phyloP scores from a whole-genome alignment of 1,140 invertebrate genomes.

The Frieseomelitta varia region DNA sequence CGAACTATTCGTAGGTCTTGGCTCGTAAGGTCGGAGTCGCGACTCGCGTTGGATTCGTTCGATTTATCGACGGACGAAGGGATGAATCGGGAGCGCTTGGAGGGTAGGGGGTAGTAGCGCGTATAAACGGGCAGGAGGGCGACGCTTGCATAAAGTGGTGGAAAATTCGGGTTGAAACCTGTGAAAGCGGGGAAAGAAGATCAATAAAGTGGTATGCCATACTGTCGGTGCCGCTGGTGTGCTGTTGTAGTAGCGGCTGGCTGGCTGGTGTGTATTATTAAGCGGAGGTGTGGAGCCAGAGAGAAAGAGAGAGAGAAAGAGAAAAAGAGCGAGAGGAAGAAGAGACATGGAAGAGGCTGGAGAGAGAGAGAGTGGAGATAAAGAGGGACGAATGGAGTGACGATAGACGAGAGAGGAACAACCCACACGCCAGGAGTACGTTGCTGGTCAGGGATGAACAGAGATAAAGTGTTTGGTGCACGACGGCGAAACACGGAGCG shows the following conservation, averaged over 20 bases:
- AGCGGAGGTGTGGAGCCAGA: constrained; percentile 72
- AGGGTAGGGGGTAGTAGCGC: constrained; percentile 27
- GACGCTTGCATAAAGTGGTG: constrained; percentile 77
- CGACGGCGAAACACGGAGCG: neutral
- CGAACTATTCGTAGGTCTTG: neutral
- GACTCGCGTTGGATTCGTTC: constrained; percentile 49
- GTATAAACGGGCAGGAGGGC: constrained; percentile 68
- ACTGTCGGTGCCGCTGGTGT: constrained; percentile 70
- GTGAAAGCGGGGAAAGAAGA: constrained; percentile 79
- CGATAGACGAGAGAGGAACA: constrained; percentile 42
- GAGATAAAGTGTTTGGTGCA: constrained; percentile 31
- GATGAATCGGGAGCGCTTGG: constrained; percentile 57
- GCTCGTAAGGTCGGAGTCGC: too few species aligned
- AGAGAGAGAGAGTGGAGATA: constrained; percentile 17
- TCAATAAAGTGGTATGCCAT: constrained; percentile 79
- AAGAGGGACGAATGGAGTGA: constrained; percentile 36
- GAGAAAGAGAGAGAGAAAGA: neutral
- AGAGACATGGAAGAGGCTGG: constrained; percentile 23
- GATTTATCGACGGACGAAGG: constrained; percentile 71
- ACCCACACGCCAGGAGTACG: neutral
- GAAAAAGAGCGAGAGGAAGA: neutral
- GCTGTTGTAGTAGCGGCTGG: constrained; percentile 71
- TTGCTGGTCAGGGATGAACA: constrained; percentile 53
- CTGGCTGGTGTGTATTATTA: constrained; percentile 77
- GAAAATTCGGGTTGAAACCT: constrained; percentile 79